These are phyloP conservation scores for Anoura caudifer DNA, from an alignment of 2,113 vertebrate genomes.

Conservation along the genomic window DNA sequence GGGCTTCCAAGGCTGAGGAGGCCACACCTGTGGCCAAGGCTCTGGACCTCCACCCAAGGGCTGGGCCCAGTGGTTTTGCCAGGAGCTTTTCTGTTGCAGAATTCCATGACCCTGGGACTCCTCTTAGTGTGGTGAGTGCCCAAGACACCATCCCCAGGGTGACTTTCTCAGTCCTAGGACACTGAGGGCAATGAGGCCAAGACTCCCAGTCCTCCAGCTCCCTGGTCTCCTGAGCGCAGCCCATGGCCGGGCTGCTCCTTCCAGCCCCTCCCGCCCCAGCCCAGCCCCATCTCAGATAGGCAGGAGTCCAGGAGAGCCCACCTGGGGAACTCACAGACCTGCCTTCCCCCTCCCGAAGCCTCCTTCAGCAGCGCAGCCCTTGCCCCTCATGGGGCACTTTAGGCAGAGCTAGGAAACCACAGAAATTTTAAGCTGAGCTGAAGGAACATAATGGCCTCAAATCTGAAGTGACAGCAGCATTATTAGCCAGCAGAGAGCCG, in stretches of 20 bases:
- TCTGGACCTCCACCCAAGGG: background rate
- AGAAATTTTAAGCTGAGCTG: slow-evolving; percentile 83
- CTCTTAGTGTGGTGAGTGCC: background rate
- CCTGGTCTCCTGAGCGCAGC: background rate
- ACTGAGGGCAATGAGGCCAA: background rate
- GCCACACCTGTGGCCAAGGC: background rate
- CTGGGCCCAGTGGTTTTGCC: background rate
- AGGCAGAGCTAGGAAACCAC: slow-evolving; percentile 80
- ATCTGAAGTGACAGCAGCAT: slow-evolving; percentile 83
- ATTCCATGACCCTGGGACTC: background rate
- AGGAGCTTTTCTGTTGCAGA: background rate
- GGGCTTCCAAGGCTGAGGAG: background rate
- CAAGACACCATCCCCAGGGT: background rate
- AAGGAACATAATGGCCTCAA: slow-evolving; percentile 78
- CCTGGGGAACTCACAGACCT: slow-evolving; percentile 62
- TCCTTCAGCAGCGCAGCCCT: slow-evolving; percentile 70
- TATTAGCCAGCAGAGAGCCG: slow-evolving; percentile 71
- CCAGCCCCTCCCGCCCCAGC: background rate
- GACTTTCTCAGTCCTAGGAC: background rate
- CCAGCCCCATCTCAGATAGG: background rate
- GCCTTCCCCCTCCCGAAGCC: slow-evolving; percentile 75
- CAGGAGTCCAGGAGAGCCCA: slow-evolving; percentile 68
- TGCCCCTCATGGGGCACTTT: slow-evolving; percentile 67
- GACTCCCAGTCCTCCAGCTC: background rate
- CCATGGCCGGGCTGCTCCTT: background rate